Evolutionary conservation across 1,140 invertebrate species (phyloP), one percentile per base, ranked within the genome.

Genomic region (Saccostrea glomerata): DNA sequence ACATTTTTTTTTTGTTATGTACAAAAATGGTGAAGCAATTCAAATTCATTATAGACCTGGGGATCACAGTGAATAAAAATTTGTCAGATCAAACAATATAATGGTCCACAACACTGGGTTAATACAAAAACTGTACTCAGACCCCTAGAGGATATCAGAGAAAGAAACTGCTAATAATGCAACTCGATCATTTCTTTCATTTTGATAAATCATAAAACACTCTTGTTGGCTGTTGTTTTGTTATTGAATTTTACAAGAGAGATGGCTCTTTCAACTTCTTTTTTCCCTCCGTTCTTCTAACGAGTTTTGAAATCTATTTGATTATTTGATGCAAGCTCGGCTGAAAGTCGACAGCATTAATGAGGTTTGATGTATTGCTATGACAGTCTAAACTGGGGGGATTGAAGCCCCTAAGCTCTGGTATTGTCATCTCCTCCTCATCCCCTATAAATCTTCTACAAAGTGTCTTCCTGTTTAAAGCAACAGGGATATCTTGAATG

Each of bases 221-320:
- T 60, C 15, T 17, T 20, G 58, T 17, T 15, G 40, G 20, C 58
- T 60, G 4, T 15, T 60, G 15, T 60, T 12, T 60, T 60, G 58
- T 60, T 15, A 60, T 60, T 60, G 58, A 60, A 60, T 60, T 60
- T 60, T 60, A 47, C 40, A 60, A 15, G 13, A 3, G 20, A 20
- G 58, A 12, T 60, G 58, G 20, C 4, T 60, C 15, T 60, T 60
- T 60, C 58, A 20, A 60, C 13, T 63, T 63, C 20, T 63, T 63
- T 63, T 15, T 15, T 0, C 60, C 60, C 4, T 63, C 60, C 0
- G n/a, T n/a, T n/a, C n/a, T n/a, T 73, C 70, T 73, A 73, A 73
- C 23, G 70, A 73, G 70, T 73, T 73, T 73, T 73, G 70, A 73
- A 73, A 73, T 73, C 30, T 73, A 73, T 73, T 73, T 73, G 70